Percentiles rank a stretch among this genome's conserved stretches.
Evolutionary conservation across 2,113 vertebrate species (phyloP).

Genomic region (Tinamus guttatus): DNA sequence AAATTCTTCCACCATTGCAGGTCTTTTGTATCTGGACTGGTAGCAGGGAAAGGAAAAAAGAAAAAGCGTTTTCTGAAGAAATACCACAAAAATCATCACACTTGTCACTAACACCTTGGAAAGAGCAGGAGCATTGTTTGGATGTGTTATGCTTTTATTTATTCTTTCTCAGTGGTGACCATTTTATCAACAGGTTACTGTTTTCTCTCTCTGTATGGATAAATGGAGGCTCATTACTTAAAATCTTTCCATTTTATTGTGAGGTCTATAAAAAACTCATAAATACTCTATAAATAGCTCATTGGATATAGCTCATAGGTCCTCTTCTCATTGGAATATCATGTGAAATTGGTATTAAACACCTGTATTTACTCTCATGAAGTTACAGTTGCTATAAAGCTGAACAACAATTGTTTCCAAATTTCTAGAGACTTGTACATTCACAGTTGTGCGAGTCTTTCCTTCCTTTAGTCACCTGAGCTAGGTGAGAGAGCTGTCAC

Average conservation of each 20-base stretch:
- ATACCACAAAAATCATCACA: not conserved
- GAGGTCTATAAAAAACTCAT: not conserved
- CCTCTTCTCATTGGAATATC: not conserved
- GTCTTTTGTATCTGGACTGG: not conserved
- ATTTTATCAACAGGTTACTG: not conserved
- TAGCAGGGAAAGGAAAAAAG: not conserved
- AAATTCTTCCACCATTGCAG: not conserved
- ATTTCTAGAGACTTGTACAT: not conserved
- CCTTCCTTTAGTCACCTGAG: not conserved
- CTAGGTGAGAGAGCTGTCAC: accelerated
- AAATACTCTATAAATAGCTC: not conserved
- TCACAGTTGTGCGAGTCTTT: not conserved
- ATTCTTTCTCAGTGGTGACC: not conserved
- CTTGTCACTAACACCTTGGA: not conserved
- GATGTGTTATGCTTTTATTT: not conserved
- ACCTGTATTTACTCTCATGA: not conserved
- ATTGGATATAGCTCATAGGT: not conserved
- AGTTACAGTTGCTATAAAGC: not conserved
- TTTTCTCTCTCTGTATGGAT: not conserved
- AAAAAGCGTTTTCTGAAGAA: not conserved
- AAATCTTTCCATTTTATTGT: not conserved
- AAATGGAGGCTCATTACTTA: not conserved
- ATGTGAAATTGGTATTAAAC: not conserved
- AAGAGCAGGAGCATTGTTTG: not conserved
- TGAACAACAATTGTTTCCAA: not conserved